A percentile compares a stretch with the other conserved stretches of the same genome.
These are phyloP conservation scores for Tamandua tetradactyla DNA, from an alignment of 2,797 vertebrate species.

Conservation along the genomic window DNA sequence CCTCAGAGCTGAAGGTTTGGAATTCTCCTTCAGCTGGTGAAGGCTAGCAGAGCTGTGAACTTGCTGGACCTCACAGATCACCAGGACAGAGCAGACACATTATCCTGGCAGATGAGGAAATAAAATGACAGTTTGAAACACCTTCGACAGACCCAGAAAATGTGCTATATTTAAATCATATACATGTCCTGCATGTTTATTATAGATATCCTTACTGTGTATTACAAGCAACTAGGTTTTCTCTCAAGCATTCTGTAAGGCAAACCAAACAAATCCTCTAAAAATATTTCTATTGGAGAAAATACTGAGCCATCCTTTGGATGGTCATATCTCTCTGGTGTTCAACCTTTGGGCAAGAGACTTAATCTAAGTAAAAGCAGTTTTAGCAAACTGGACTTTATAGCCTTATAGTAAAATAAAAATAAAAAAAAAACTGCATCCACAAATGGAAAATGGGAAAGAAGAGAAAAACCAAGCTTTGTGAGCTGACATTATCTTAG, in stretches of 20 bases:
- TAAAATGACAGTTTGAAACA: neutral
- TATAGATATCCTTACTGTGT: neutral
- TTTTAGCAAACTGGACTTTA: neutral
- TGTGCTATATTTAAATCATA: neutral
- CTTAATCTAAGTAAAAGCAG: neutral
- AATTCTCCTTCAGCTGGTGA: neutral
- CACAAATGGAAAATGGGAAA: neutral
- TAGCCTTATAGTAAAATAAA: neutral
- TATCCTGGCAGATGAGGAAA: neutral
- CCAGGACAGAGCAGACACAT: neutral
- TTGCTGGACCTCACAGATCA: neutral
- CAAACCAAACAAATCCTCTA: neutral
- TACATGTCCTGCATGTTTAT: neutral
- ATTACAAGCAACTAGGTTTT: slow-evolving; percentile 16
- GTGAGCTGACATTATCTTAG: neutral
- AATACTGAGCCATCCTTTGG: neutral
- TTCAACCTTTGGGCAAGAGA: neutral
- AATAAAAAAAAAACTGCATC: neutral
- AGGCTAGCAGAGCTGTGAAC: neutral
- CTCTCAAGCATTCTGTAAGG: slow-evolving; percentile 12
- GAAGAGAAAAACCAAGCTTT: neutral
- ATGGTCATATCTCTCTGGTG: neutral
- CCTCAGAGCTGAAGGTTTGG: neutral
- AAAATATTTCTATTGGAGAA: neutral
- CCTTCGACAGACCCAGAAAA: neutral